Evolutionary conservation across 2,888 invertebrate species (phyloP).

Genomic region (Vesta saturnalis): DNA sequence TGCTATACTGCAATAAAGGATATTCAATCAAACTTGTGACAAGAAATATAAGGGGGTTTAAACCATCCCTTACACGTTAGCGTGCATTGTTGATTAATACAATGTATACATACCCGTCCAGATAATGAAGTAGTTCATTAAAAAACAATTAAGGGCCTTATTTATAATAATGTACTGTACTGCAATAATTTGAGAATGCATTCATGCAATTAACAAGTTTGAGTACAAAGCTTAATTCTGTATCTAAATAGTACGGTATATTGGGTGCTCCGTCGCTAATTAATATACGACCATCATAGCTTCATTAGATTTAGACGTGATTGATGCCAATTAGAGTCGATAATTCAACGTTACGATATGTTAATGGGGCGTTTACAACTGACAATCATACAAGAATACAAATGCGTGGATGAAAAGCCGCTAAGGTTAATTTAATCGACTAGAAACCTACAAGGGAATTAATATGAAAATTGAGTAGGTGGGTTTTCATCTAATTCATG

Average conservation of each 20-base stretch:
- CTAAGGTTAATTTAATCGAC: conserved; percentile 26
- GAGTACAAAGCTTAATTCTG: conserved; percentile 23
- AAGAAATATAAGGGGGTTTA: background rate
- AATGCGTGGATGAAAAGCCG: conserved; percentile 26
- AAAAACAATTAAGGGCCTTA: background rate
- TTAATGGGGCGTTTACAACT: conserved; percentile 26
- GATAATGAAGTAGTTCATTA: background rate
- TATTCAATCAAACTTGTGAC: conserved; percentile 2
- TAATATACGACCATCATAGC: conserved; percentile 29
- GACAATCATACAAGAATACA: conserved; percentile 28
- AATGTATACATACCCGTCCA: background rate
- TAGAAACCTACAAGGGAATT: conserved; percentile 17
- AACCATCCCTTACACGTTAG: background rate
- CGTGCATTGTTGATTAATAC: conserved; percentile 7
- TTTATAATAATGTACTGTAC: too few relatives aligned
- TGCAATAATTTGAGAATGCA: conserved; percentile 14
- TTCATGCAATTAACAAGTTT: conserved; percentile 20
- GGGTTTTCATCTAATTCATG: conserved; percentile 15
- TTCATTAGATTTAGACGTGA: conserved; percentile 31
- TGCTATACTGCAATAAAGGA: background rate
- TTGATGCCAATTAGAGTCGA: conserved; percentile 33
- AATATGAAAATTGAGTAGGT: conserved; percentile 21
- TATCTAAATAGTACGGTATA: conserved; percentile 21
- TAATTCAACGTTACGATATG: conserved; percentile 30
- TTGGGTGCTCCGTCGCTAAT: conserved; percentile 26